These are phyloP conservation scores for Macrobrachium rosenbergii DNA, from an alignment of 1,140 invertebrate genomes.

Conservation along the genomic window DNA sequence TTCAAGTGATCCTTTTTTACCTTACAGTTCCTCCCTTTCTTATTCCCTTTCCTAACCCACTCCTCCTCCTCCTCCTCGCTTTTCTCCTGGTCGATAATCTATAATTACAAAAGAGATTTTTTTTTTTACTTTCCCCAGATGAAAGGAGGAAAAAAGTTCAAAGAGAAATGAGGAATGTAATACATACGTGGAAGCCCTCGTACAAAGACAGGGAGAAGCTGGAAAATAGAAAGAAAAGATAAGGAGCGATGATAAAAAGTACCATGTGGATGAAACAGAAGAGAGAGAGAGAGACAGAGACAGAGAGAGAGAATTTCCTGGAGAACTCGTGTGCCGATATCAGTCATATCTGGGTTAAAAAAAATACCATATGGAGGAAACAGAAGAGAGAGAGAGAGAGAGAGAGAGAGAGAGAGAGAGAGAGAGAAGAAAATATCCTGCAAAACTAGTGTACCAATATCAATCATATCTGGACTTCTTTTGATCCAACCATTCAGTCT, in stretches of 20 bases:
- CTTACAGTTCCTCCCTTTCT: not conserved
- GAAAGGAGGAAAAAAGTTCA: not conserved
- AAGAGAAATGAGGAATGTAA: not conserved
- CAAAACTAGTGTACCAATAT: too few species aligned
- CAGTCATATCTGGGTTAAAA: not conserved
- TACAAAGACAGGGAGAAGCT: not conserved
- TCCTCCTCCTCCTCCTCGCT: too few species aligned
- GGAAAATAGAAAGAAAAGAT: not conserved
- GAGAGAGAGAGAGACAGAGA: slow-evolving; percentile 25
- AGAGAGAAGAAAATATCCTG: too few species aligned
- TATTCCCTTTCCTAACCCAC: too few species aligned
- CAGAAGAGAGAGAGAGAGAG: not conserved
- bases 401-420: too few species aligned
- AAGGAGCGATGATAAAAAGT: not conserved
- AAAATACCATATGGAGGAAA: not conserved
- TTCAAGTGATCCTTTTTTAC: not conserved
- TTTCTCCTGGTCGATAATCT: not conserved
- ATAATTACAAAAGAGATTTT: not conserved
- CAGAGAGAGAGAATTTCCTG: not conserved
- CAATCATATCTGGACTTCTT: too few species aligned
- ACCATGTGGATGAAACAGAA: not conserved
- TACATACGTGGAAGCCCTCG: not conserved
- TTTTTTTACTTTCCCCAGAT: too few species aligned
- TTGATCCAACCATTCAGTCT: too few species aligned
- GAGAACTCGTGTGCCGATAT: not conserved